Conservation (phyloP, 2,888 invertebrate species). For the Lasioglossum oenotherae region DNA sequence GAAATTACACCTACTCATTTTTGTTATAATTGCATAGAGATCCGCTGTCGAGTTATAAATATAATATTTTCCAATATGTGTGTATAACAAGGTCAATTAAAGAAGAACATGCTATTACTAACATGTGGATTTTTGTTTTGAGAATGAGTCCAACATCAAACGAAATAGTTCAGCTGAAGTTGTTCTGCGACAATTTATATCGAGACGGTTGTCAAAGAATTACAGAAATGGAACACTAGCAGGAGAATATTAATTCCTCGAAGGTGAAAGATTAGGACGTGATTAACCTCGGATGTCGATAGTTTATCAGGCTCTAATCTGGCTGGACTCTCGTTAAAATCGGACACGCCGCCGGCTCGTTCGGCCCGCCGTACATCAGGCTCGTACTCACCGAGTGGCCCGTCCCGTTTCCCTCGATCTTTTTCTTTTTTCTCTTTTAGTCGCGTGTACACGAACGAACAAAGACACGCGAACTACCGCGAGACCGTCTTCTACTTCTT, state of each 20-base stretch:
- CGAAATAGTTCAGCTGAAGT: not conserved
- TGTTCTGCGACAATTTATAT: not conserved
- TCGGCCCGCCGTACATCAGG: constrained; percentile 66
- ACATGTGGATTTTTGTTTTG: too few species aligned
- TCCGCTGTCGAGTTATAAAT: too few species aligned
- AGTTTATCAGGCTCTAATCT: constrained; percentile 64
- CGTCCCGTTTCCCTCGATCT: constrained; percentile 17
- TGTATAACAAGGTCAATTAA: too few species aligned
- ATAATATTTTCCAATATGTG: too few species aligned
- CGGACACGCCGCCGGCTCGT: constrained; percentile 58
- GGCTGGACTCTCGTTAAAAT: constrained; percentile 71
- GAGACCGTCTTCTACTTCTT: constrained; percentile 15
- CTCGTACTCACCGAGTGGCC: constrained; percentile 35
- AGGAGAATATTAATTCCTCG: constrained; percentile 28
- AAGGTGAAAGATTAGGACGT: not conserved
- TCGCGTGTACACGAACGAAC: constrained; percentile 13
- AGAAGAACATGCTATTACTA: too few species aligned
- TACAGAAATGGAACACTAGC: constrained; percentile 1
- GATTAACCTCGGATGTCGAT: constrained; percentile 41
- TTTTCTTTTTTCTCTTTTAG: constrained; percentile 15
- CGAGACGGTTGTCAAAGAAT: not conserved
- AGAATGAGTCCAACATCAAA: not conserved
- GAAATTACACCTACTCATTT: too few species aligned
- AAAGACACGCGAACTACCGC: constrained; percentile 3
- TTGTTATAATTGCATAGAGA: too few species aligned